Base-by-base conservation (phyloP, 2,113 vertebrate species). In the Taxidea taxus region DNA sequence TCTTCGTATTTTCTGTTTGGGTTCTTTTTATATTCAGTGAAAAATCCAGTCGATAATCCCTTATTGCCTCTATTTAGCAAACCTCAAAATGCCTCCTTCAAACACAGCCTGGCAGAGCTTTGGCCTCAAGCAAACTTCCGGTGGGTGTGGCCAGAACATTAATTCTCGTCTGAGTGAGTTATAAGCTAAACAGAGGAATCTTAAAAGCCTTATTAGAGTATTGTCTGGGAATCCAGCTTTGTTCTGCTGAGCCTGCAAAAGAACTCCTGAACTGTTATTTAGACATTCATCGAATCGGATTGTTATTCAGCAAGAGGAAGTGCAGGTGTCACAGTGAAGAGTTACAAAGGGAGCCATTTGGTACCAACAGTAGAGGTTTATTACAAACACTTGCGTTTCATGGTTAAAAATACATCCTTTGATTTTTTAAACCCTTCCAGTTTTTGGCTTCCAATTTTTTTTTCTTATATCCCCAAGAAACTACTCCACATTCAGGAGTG, bases 11-110 rank as follows among this genome's bases (percentile, higher is more conserved):
- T 98, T 97, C 87, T 97, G 90, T 96, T 98, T 96, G 44, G 93
- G 86, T 96, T 82, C 93, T 97, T 96, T 97, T 97, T 87, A 66
- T 49, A 91, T 96, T 97, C 84, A 87, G 91, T 98, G 98, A 98
- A 98, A 98, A 98, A 97, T 96, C 83, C 86, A 98, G 96, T 83
- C 25, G 94, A 97, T 98, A 98, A 98, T 98, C 95, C 97, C 97
- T 95, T 98, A 98, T 98, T 98, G 98, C 88, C 93, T 85, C 91
- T 94, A 97, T 98, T 98, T 97, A 98, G 98, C 93, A 98, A 98
- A 98, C 91, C 95, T 98, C 98, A 98, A 98, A 98, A 97, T 82
- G 81, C 96, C 98, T 98, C 97, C 97, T 98, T 90, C 97, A 97
- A 97, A 98, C 97, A 93, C 90, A 97, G 49, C 90, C 96, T 98